These are phyloP conservation scores for Echinometra lucunter DNA, from an alignment of 53 echinoderm and acorn worm genomes.

Conservation along the genomic window DNA sequence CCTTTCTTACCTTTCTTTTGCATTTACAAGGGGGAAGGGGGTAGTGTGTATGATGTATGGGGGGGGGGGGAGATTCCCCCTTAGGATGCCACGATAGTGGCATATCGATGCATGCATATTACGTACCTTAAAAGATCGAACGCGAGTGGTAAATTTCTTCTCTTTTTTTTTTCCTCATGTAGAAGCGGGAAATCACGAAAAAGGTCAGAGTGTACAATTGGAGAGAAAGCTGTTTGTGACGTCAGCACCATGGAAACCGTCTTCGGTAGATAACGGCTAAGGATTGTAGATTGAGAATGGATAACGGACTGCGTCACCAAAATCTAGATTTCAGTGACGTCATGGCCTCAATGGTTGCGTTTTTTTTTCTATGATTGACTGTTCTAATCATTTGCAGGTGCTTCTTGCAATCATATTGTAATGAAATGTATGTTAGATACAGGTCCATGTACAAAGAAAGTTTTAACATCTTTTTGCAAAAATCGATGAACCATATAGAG, in stretches of 20 bases:
- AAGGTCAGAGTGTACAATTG: constrained; percentile 17
- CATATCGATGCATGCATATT: not conserved
- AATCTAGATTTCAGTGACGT: not conserved
- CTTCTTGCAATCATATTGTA: not conserved
- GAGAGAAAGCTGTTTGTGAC: not conserved
- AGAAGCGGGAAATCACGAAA: not conserved
- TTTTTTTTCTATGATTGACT: too few species aligned
- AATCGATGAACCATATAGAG: too few species aligned
- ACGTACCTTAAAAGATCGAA: not conserved
- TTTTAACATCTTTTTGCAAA: too few species aligned
- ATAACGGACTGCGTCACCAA: not conserved
- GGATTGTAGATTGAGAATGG: constrained; percentile 17
- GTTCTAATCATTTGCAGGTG: too few species aligned
- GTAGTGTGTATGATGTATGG: too few species aligned
- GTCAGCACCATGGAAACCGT: constrained; percentile 34
- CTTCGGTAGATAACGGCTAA: constrained; percentile 1
- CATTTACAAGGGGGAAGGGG: too few species aligned
- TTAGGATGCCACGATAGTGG: not conserved
- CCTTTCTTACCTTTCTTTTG: too few species aligned
- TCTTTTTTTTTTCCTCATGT: not conserved
- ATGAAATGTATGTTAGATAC: too few species aligned
- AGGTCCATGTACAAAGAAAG: too few species aligned
- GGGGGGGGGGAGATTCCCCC: not conserved
- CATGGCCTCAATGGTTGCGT: not conserved
- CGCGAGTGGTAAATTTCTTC: not conserved